A percentile compares a stretch with the other conserved stretches of the same genome.
These are phyloP conservation scores for Brachystomella parvula DNA, from an alignment of 1,140 invertebrate genomes.

Conservation along the genomic window DNA sequence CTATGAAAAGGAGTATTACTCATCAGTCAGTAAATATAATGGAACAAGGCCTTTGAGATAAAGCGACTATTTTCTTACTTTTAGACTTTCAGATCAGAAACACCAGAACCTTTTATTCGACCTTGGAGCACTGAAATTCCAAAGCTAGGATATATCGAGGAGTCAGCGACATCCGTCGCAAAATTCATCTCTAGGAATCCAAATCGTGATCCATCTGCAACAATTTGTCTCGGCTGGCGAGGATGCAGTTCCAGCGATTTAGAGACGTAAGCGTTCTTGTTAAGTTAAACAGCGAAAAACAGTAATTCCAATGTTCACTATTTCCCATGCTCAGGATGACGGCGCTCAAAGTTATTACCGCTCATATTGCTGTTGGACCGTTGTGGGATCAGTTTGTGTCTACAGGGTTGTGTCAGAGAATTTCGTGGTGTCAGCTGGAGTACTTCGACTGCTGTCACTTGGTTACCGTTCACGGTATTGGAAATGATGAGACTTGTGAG, in stretches of 20 bases:
- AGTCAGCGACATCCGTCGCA: neutral
- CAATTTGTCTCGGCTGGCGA: constrained; percentile 34
- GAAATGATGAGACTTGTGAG: constrained; percentile 17
- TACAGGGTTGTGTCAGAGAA: constrained; percentile 26
- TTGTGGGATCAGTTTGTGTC: constrained; percentile 30
- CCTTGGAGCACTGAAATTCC: constrained; percentile 27
- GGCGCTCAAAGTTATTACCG: constrained; percentile 31
- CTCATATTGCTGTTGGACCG: constrained; percentile 31
- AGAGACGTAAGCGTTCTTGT: constrained; percentile 16
- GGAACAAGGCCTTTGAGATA: neutral
- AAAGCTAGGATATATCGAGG: neutral
- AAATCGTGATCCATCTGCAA: constrained; percentile 16
- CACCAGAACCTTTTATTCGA: constrained; percentile 18
- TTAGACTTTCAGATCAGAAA: constrained; percentile 22
- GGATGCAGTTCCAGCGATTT: constrained; percentile 21
- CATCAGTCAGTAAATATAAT: constrained; percentile 18
- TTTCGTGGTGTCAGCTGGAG: constrained; percentile 38
- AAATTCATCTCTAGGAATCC: constrained; percentile 23
- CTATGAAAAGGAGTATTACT: constrained; percentile 28
- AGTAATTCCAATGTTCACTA: neutral
- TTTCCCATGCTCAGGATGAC: constrained; percentile 9
- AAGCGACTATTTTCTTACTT: neutral
- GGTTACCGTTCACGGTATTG: constrained; percentile 30
- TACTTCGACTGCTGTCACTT: constrained; percentile 30
- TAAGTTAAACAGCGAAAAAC: neutral